Evolutionary conservation across 2,797 vertebrate species (phyloP).

Genomic region (Xenops minutus): DNA sequence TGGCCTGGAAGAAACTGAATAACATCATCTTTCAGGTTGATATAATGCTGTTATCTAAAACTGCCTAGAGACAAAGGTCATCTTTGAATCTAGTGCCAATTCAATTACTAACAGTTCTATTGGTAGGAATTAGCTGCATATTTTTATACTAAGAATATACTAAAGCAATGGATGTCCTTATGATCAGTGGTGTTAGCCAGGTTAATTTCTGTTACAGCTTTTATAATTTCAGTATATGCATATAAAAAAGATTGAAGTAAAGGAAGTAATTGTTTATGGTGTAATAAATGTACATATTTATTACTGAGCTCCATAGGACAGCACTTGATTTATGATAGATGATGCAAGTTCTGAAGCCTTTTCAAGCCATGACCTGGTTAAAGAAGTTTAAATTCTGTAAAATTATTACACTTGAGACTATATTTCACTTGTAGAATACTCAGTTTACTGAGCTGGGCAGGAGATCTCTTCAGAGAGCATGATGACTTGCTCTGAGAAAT

Average conservation of each 20-base stretch:
- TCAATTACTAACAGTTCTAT: neutral
- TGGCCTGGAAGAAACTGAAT: neutral
- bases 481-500: neutral
- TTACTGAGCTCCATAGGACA: neutral
- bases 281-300: neutral
- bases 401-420: neutral
- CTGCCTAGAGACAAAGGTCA: neutral
- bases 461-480: neutral
- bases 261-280: neutral
- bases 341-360: neutral
- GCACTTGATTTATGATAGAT: neutral
- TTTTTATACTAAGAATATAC: neutral
- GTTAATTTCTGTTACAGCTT: neutral
- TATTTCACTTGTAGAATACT: neutral
- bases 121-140: neutral
- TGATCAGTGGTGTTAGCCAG: neutral
- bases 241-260: neutral
- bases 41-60: neutral
- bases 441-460: neutral
- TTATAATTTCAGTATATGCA: neutral
- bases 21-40: neutral
- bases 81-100: neutral
- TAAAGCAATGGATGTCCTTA: neutral
- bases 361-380: neutral
- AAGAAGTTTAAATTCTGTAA: neutral